Evolutionary conservation across 2,888 invertebrate species (phyloP).

Genomic region (Chalcis sispes): DNA sequence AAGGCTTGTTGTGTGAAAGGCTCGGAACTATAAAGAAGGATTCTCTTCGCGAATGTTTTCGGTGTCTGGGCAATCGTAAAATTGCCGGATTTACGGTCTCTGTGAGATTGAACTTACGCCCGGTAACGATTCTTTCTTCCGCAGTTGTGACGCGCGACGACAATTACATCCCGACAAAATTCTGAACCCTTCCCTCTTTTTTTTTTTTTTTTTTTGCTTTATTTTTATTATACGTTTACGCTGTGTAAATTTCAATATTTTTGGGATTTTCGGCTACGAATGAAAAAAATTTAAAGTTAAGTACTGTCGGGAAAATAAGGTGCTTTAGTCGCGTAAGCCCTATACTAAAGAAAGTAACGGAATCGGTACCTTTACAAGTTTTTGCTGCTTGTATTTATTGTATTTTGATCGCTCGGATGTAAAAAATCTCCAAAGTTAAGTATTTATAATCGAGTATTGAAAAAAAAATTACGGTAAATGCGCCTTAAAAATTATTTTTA

Average conservation of each 20-base stretch:
- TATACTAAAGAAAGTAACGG: slow-evolving; percentile 15
- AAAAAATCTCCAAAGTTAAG: slow-evolving; percentile 36
- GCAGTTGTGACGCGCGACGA: not conserved
- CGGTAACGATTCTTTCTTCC: not conserved
- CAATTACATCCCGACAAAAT: slow-evolving; percentile 41
- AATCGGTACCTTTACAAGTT: not conserved
- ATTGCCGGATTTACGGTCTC: slow-evolving; percentile 49
- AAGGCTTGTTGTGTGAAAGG: slow-evolving; percentile 1
- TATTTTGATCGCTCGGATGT: not conserved
- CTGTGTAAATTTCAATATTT: slow-evolving; percentile 25
- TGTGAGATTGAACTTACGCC: not conserved
- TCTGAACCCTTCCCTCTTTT: slow-evolving; percentile 4
- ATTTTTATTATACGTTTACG: slow-evolving; percentile 35
- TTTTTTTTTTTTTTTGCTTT: too few species aligned
- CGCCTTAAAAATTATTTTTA: slow-evolving; percentile 3
- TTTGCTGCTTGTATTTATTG: not conserved
- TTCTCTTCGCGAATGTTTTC: slow-evolving; percentile 14
- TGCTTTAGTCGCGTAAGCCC: too few species aligned
- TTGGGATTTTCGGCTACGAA: not conserved
- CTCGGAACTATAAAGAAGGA: not conserved
- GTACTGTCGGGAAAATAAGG: not conserved
- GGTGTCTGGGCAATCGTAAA: slow-evolving; percentile 11
- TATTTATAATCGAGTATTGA: not conserved
- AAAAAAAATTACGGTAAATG: not conserved
- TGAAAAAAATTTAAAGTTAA: slow-evolving; percentile 21